These are phyloP conservation scores for Nanorana parkeri DNA, from an alignment of 2,113 vertebrate species.

Conservation along the genomic window DNA sequence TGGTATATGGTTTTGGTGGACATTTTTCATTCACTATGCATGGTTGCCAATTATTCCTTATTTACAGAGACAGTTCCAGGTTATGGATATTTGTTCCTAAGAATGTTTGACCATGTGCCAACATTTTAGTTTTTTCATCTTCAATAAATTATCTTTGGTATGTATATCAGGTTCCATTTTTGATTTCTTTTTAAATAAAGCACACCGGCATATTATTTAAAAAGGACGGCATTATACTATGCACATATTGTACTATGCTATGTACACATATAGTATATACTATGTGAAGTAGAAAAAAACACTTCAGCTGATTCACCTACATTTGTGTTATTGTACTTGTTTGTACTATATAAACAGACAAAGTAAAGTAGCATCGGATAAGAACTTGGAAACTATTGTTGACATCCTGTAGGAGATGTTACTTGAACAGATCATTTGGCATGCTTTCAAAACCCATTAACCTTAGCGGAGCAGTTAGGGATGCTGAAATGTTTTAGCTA, in stretches of 20 bases:
- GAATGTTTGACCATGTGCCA: too few species aligned
- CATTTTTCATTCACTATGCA: not conserved
- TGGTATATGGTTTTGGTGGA: not conserved
- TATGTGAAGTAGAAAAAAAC: not conserved
- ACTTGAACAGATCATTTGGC: slow-evolving; percentile 21
- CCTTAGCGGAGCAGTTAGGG: slow-evolving; percentile 46
- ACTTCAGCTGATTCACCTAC: not conserved
- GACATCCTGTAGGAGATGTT: slow-evolving; percentile 38
- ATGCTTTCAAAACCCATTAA: slow-evolving; percentile 54
- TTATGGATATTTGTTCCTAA: too few species aligned
- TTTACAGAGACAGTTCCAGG: too few species aligned
- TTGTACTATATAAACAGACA: not conserved
- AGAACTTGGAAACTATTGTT: slow-evolving; percentile 13
- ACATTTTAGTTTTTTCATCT: too few species aligned
- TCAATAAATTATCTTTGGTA: too few species aligned
- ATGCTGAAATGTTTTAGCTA: slow-evolving; percentile 55
- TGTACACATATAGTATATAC: not conserved
- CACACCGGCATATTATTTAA: too few species aligned
- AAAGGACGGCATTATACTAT: too few species aligned
- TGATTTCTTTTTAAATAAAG: too few species aligned
- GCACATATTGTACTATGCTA: too few species aligned
- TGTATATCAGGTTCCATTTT: too few species aligned
- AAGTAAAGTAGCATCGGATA: slow-evolving; percentile 11
- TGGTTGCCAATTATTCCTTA: too few species aligned
- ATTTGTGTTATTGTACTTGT: not conserved